Conservation (phyloP, 2,797 vertebrate species). For the Enteromius paludinosus region DNA sequence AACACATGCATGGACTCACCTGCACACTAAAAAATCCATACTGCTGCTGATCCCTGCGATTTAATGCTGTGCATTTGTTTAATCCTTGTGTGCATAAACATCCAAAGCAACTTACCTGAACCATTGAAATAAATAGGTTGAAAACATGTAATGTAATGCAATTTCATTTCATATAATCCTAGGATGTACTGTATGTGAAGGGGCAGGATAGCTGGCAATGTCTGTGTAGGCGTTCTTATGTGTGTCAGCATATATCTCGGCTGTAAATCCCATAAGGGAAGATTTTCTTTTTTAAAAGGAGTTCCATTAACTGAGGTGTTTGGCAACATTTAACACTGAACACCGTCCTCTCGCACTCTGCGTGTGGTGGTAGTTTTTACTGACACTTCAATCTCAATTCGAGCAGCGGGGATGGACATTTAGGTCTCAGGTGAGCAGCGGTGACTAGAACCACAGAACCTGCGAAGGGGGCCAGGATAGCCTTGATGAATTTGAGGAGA, state of each 20-base stretch:
- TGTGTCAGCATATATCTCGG: not conserved
- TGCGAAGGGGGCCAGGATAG: conserved; percentile 12
- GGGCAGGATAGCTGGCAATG: not conserved
- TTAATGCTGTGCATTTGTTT: not conserved
- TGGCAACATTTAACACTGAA: conserved; percentile 3
- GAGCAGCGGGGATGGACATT: not conserved
- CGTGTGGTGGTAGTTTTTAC: not conserved
- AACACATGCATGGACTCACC: conserved; percentile 17
- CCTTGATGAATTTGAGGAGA: conserved; percentile 18
- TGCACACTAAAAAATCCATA: conserved; percentile 3
- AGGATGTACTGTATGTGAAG: not conserved
- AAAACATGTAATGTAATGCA: not conserved
- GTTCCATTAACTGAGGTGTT: conserved; percentile 1
- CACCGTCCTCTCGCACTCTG: not conserved
- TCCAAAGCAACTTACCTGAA: not conserved
- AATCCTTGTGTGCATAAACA: not conserved
- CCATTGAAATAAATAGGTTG: not conserved
- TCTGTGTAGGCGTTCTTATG: not conserved
- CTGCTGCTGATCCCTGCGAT: not conserved
- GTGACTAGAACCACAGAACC: not conserved
- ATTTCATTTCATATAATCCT: not conserved
- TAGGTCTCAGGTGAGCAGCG: conserved; percentile 20
- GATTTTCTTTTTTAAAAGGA: conserved; percentile 7
- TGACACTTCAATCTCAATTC: not conserved
- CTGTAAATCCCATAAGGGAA: conserved; percentile 2